Evolutionary conservation across 2,797 vertebrate genomes (phyloP), one percentile per base, ranked within the genome.

Genomic region (Limosa lapponica): DNA sequence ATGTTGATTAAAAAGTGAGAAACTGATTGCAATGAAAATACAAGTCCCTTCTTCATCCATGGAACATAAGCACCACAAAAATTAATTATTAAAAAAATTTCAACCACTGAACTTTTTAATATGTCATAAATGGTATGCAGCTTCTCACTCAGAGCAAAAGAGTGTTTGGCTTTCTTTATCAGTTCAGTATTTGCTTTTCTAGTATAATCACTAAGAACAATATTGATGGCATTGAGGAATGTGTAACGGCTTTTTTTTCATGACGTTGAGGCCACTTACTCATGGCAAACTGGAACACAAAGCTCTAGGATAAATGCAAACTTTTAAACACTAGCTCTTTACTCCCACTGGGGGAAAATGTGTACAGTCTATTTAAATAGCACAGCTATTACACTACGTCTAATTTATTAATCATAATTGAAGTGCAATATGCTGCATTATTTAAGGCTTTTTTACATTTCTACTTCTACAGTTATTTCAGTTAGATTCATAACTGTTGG

Each of bases 341-440:
- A 57, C 43, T 94, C 64, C 77, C 44, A 80, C 13, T 18, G 24
- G 16, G 49, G 44, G 57, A 79, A 48, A 93, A 91, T 58, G 48
- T 78, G 61, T 43, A 24, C 37, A 78, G 52, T 94, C 25, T 73
- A 66, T 91, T 89, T 89, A 74, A 90, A 58, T 5, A 78, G 83
- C 27, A 78, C 93, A 94, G 72, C n/a, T 77, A 91, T 93, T 93
- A 86, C 27, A 82, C 70, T 82, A 49, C 18, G 7, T 85, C 79
- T 95, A 93, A 97, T 90, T 95, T 97, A 96, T 96, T 97, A 97
- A 88, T 91, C 74, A 93, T 96, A 89, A 54, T 16, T 93, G 74
- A 95, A 87, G 57, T 94, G 82, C 62, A 96, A 90, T 84, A 87
- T 66, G 18, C 10, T 97, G 87, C 64, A 91, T 92, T 96, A 96